A percentile compares a stretch with the other conserved stretches of the same genome.
phyloP scores from a whole-genome alignment of 92 coral and sea anemone species.

The Porites evermanni region DNA sequence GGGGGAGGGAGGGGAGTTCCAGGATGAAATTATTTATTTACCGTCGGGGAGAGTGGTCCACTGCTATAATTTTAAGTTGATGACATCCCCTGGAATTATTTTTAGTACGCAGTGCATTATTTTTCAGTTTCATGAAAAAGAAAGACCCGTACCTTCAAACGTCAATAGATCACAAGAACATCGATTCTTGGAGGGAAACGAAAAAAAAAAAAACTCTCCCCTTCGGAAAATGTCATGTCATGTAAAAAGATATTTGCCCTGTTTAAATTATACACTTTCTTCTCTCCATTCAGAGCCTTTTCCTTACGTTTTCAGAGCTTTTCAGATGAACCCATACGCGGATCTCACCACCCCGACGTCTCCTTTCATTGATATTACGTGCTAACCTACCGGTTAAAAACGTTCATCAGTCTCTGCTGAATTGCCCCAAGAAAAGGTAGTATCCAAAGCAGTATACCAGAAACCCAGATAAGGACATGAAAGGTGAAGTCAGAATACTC shows the following conservation, averaged over 20 bases:
- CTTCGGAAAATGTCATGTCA: too few species aligned
- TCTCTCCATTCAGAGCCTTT: too few species aligned
- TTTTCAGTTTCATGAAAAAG: neutral
- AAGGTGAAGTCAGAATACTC: neutral
- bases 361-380: neutral
- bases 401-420: slow-evolving; percentile 33
- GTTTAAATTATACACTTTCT: too few species aligned
- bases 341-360: neutral
- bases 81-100: neutral
- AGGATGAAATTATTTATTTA: too few species aligned
- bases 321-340: neutral
- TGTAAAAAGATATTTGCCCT: too few species aligned
- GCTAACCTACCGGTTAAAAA: slow-evolving; percentile 18
- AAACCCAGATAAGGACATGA: slow-evolving; percentile 1
- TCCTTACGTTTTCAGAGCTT: neutral
- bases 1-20: too few species aligned
- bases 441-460: neutral
- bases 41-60: too few species aligned
- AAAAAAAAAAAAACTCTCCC: too few species aligned
- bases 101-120: too few species aligned
- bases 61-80: neutral
- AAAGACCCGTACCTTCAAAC: neutral
- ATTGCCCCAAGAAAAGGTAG: slow-evolving; percentile 15
- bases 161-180: too few species aligned
- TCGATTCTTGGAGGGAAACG: too few species aligned